phyloP scores from a whole-genome alignment of 2,113 vertebrate species.

The Procavia capensis region DNA sequence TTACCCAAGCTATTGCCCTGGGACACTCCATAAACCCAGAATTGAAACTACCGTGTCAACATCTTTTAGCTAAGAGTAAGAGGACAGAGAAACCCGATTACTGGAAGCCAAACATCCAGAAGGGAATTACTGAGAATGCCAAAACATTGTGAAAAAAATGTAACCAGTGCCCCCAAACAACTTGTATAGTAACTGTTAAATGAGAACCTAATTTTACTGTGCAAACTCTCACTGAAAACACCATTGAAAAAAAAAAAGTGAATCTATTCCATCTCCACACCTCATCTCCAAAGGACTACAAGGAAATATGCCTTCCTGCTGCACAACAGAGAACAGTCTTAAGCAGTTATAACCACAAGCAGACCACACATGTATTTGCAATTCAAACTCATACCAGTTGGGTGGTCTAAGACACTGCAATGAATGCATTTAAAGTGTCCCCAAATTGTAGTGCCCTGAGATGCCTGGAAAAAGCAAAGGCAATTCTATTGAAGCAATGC shows the following conservation, averaged over 20 bases:
- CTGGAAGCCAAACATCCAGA: no score
- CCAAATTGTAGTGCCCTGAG: neutral
- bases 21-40: no score
- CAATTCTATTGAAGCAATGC: neutral
- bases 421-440: neutral
- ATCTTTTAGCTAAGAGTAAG: no score
- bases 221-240: neutral
- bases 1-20: no score
- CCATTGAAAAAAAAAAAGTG: neutral
- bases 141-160: no score
- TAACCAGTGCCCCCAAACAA: no score
- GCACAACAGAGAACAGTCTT: neutral
- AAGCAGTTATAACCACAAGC: neutral
- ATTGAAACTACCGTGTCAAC: no score
- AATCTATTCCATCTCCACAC: neutral
- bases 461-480: neutral
- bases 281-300: neutral
- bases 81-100: no score
- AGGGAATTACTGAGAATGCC: no score
- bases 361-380: neutral
- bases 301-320: neutral
- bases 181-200: no score
- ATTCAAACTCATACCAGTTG: neutral
- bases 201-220: no score
- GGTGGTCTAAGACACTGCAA: neutral